These are phyloP conservation scores for Acanthisitta chloris DNA, from an alignment of 2,113 vertebrate genomes.

Conservation along the genomic window DNA sequence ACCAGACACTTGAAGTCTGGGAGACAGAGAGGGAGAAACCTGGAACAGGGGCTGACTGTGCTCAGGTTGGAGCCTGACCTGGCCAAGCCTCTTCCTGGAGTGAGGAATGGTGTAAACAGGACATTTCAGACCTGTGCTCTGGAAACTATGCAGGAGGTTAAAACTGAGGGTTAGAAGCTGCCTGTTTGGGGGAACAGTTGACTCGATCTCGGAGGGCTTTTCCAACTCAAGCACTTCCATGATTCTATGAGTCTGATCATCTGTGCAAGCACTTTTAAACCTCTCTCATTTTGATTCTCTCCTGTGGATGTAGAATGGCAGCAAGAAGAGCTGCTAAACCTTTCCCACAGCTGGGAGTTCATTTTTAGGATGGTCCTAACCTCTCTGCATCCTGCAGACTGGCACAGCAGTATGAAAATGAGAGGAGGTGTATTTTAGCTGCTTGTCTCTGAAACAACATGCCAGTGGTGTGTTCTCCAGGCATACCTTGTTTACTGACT, in stretches of 20 bases:
- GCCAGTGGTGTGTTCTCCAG: not conserved
- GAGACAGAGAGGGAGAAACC: not conserved
- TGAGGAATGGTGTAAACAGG: not conserved
- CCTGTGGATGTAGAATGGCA: not conserved
- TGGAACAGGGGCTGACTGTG: not conserved
- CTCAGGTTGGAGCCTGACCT: not conserved
- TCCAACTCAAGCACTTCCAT: not conserved
- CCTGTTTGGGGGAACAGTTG: not conserved
- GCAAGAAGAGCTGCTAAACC: not conserved
- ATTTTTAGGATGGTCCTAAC: no score
- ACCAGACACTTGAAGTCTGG: not conserved
- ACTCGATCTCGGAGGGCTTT: not conserved
- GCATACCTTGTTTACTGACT: not conserved
- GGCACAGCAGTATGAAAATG: accelerated
- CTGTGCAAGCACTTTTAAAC: not conserved
- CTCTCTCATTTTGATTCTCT: not conserved
- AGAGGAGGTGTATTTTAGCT: not conserved
- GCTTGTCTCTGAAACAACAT: accelerated
- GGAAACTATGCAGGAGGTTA: not conserved
- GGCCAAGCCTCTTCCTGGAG: not conserved
- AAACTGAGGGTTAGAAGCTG: not conserved
- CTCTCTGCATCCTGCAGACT: not conserved
- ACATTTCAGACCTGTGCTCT: not conserved
- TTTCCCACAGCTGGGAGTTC: not conserved
- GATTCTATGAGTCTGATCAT: not conserved